Evolutionary conservation across 2,113 vertebrate species (phyloP).

Genomic region (Parotia lawesii): DNA sequence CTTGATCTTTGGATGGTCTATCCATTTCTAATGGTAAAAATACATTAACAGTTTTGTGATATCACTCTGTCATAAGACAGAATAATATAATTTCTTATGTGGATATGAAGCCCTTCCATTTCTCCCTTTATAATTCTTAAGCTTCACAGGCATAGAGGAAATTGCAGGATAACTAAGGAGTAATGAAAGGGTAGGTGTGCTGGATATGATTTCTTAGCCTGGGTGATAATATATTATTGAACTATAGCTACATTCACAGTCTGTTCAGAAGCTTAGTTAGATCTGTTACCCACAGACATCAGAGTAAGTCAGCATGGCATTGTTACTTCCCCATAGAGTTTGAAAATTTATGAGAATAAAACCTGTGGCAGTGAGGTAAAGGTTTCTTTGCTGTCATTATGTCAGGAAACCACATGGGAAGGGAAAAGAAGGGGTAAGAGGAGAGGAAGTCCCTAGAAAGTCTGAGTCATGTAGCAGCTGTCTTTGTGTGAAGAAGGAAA

Average conservation of each 20-base stretch:
- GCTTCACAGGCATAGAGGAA: background rate
- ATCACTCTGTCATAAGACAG: background rate
- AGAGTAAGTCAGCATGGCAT: background rate
- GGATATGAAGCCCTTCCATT: background rate
- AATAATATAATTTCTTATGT: background rate
- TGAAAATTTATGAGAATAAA: background rate
- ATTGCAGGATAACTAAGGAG: background rate
- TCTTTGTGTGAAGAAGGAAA: background rate
- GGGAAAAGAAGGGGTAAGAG: background rate
- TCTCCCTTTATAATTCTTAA: background rate
- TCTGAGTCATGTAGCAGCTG: background rate
- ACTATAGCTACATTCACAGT: background rate
- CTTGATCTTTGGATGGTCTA: background rate
- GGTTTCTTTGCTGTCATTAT: background rate
- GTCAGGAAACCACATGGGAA: background rate
- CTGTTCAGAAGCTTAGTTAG: slow-evolving; percentile 9
- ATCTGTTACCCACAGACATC: background rate
- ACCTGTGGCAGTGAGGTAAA: background rate
- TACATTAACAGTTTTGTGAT: background rate
- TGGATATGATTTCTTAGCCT: slow-evolving; percentile 1
- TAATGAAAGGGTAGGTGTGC: background rate
- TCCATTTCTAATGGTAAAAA: background rate
- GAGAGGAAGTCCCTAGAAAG: background rate
- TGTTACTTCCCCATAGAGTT: background rate
- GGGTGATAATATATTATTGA: background rate